Conservation (phyloP, 2,797 vertebrate genomes). For the Carapus acus region DNA sequence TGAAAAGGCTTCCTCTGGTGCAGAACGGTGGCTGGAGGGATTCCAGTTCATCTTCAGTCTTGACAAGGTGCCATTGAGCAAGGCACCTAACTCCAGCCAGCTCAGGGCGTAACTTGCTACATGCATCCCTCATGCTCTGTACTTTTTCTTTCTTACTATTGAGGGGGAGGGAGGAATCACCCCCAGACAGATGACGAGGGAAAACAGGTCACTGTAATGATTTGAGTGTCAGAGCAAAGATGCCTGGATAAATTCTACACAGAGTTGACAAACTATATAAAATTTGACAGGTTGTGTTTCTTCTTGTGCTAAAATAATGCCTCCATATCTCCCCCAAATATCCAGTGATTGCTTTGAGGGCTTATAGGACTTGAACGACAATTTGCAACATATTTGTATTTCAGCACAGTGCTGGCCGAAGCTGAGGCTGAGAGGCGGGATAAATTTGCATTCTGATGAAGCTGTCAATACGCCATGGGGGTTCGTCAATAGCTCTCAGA, state of each 20-base stretch:
- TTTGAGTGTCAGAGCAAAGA: conserved; percentile 5
- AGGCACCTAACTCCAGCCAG: too few relatives aligned
- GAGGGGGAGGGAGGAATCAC: conserved; percentile 30
- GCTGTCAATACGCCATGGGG: conserved; percentile 18
- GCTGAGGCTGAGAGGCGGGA: conserved; percentile 3
- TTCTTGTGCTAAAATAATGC: conserved; percentile 26
- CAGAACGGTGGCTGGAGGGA: too few relatives aligned
- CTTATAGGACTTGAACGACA: conserved; percentile 21
- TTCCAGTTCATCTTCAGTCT: too few relatives aligned
- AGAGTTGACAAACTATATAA: conserved; percentile 10
- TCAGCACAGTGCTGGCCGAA: background rate
- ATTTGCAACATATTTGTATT: conserved; percentile 38
- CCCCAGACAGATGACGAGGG: conserved; percentile 49
- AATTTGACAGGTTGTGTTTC: conserved; percentile 19
- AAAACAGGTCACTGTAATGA: conserved; percentile 23
- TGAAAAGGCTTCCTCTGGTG: conserved; percentile 46
- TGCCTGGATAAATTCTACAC: conserved; percentile 10
- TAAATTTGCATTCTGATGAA: conserved; percentile 34
- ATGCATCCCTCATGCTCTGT: too few relatives aligned
- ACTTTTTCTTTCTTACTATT: too few relatives aligned
- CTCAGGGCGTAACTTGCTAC: too few relatives aligned
- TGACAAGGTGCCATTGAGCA: too few relatives aligned
- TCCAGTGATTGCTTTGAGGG: conserved; percentile 23
- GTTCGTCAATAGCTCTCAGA: conserved; percentile 20
- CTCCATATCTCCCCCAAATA: background rate